These are phyloP conservation scores for Nothoprocta pentlandii DNA, from an alignment of 2,113 vertebrate genomes.

Conservation along the genomic window DNA sequence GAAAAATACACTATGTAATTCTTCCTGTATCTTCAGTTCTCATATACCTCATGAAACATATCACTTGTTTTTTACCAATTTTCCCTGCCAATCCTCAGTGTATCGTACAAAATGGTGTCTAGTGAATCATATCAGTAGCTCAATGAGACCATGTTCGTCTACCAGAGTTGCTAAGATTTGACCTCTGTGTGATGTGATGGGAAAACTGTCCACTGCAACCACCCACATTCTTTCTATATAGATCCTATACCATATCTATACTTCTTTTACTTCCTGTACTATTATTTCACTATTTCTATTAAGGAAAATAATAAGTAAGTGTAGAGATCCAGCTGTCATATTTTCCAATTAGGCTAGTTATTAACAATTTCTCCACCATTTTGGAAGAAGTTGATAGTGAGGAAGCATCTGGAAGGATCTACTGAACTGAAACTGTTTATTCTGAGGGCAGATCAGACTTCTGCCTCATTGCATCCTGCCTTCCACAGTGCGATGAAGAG, in stretches of 20 bases:
- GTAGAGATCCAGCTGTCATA: neutral
- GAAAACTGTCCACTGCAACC: rapidly evolving
- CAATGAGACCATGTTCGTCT: neutral
- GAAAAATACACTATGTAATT: neutral
- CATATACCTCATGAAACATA: neutral
- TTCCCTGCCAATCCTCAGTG: neutral
- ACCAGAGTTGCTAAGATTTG: neutral
- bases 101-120: neutral
- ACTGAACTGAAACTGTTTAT: neutral
- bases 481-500: neutral
- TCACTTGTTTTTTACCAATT: neutral
- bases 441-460: neutral
- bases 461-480: neutral
- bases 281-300: neutral
- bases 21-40: neutral
- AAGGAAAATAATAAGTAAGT: neutral
- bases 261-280: neutral
- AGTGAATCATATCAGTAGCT: neutral
- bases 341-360: neutral
- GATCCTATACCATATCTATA: neutral
- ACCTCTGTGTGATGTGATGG: neutral
- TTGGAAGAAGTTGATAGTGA: neutral
- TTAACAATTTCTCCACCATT: neutral
- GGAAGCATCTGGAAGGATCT: neutral
- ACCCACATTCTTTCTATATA: neutral